phyloP scores from a whole-genome alignment of 2,113 vertebrate genomes.

The Aleadryas rufinucha region DNA sequence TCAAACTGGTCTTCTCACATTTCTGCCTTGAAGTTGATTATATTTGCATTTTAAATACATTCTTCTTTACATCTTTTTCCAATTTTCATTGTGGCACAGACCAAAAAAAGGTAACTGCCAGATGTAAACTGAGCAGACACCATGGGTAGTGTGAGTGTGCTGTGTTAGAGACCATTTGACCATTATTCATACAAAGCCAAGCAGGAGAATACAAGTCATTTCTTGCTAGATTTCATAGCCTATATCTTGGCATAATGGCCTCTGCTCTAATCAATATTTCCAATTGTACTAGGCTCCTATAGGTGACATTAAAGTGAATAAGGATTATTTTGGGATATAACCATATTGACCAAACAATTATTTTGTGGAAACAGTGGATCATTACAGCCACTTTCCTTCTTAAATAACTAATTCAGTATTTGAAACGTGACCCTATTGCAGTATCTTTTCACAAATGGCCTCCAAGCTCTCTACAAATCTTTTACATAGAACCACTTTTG shows the following conservation, averaged over 20 bases:
- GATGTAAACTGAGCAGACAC: not conserved
- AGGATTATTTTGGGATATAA: conserved; percentile 17
- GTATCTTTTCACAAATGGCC: not conserved
- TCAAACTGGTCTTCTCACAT: not conserved
- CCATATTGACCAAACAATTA: conserved; percentile 49
- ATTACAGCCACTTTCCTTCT: not conserved
- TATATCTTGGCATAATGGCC: not conserved
- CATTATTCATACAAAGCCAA: not conserved
- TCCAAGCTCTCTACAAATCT: not conserved
- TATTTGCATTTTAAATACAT: not conserved
- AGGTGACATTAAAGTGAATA: not conserved
- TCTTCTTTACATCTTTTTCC: not conserved
- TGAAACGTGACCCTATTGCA: not conserved
- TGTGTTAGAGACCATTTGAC: not conserved
- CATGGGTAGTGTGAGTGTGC: not conserved
- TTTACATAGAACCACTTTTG: not conserved
- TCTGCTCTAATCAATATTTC: conserved; percentile 24
- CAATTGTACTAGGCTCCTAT: not conserved
- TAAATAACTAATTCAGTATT: conserved; percentile 9
- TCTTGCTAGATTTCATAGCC: not conserved
- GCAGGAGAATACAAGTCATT: not conserved
- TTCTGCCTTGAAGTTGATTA: not conserved
- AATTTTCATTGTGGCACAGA: not conserved
- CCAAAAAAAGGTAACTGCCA: not conserved
- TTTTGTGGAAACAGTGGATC: not conserved